A percentile compares a stretch with the other conserved stretches of the same genome.
Conservation (phyloP, 2,888 invertebrate genomes). For the Agonopterix heracliana region DNA sequence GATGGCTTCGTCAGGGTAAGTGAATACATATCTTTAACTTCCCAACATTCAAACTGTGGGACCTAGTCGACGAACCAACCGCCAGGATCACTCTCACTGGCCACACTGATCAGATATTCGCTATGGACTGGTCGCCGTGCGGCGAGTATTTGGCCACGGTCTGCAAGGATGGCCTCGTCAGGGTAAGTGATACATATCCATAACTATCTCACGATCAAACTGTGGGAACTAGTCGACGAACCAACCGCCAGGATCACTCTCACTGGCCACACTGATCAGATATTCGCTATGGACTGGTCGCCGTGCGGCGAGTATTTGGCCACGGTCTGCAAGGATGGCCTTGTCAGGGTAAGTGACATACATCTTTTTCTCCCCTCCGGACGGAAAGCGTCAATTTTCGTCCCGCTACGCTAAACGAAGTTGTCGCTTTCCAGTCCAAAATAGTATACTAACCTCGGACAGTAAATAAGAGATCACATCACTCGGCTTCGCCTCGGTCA, state of each 20-base stretch:
- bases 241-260: constrained; percentile 64
- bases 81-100: constrained; percentile 78
- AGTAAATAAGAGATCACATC: no score
- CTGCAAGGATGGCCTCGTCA: constrained; percentile 90
- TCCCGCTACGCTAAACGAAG: no score
- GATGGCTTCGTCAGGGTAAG: constrained; percentile 85
- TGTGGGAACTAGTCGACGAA: constrained; percentile 82
- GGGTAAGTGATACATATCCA: constrained; percentile 70
- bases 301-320: constrained; percentile 90
- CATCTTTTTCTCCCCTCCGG: no score
- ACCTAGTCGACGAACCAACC: constrained; percentile 69
- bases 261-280: no score
- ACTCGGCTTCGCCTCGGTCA: no score
- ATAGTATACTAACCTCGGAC: no score
- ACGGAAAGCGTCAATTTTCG: no score
- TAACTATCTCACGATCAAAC: constrained; percentile 90
- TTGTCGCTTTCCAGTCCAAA: no score
- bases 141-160: constrained; percentile 91
- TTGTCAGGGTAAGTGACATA: constrained; percentile 77
- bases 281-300: no score
- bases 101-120: constrained; percentile 93
- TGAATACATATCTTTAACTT: no score
- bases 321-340: constrained; percentile 92
- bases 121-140: constrained; percentile 95
- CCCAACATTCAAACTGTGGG: constrained; percentile 89